Evolutionary conservation across 2,888 invertebrate species (phyloP).

Genomic region (Parapristionchus giblindavisi): DNA sequence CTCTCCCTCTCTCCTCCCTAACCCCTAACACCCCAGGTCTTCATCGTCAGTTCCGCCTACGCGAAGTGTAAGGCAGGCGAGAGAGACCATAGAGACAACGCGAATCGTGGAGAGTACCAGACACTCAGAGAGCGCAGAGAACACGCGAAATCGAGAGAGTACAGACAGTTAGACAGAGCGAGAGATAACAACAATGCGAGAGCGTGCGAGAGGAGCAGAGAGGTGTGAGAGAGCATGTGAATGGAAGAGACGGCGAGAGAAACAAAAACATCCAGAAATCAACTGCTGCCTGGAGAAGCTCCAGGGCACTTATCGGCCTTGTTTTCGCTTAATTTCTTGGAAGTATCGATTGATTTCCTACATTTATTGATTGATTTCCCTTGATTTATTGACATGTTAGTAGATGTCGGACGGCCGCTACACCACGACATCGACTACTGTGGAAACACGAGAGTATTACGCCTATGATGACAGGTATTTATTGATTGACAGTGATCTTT

Average conservation of each 20-base stretch:
- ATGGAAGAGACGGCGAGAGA: not conserved
- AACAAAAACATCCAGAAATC: constrained; percentile 11
- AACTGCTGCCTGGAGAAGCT: not conserved
- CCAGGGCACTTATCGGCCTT: not conserved
- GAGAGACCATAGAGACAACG: not conserved
- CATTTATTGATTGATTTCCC: not conserved
- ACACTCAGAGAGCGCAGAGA: not conserved
- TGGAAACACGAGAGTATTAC: constrained; percentile 55
- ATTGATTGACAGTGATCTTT: not conserved
- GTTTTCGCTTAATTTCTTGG: not conserved
- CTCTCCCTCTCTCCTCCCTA: constrained; percentile 17
- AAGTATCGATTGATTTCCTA: not conserved
- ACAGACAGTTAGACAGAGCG: not conserved
- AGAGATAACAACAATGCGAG: not conserved
- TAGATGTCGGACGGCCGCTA: constrained; percentile 48
- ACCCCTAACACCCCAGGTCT: not conserved
- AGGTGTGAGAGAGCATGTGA: not conserved
- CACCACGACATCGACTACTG: constrained; percentile 56
- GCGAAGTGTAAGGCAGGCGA: not conserved
- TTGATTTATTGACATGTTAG: not conserved
- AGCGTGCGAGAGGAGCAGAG: constrained; percentile 12
- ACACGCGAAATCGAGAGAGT: not conserved
- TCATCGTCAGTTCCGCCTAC: not conserved
- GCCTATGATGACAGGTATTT: constrained; percentile 48
- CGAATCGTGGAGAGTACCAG: not conserved